Evolutionary conservation across 2,888 invertebrate species (phyloP), one percentile per base, ranked within the genome.

Genomic region (Meta bourneti): DNA sequence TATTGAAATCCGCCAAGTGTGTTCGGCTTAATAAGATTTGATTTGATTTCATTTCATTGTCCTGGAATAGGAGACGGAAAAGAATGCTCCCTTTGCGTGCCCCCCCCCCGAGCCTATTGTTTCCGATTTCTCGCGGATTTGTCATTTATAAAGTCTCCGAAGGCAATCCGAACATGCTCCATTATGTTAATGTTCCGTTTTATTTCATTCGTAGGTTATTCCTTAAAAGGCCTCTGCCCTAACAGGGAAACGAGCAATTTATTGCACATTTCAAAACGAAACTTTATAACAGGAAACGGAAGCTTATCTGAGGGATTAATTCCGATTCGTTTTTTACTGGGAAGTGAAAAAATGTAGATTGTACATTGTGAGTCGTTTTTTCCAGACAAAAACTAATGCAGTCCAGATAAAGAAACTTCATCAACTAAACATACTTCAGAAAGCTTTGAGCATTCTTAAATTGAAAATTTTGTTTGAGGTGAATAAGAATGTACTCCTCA

Each of bases 11-110:
- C 54, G 19, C 77, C 6, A 69, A 69, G 72, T 72, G 87, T 80
- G 78, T 70, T 80, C 52, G 72, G 72, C 52, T 48, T 51, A 77
- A 79, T 79, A 79, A 79, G 79, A 87, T 87, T 52, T 71, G 87
- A 72, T 87, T 87, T 87, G 52, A 87, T 71, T 87, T 71, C 79
- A 72, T 54, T 87, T 79, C 79, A 72, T 54, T 87, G 87, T 77
- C 51, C 20, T 7, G 54, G 61, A 70, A 20, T 49, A 71, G 70
- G 69, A 85, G 61, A 51, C 34, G 69, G 70, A 19, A 84, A 84
- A 84, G 49, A 69, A 51, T 52, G 13, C 49, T 20, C 54, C 51
- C 16, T 54, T 79, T 49, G 48, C 13, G n/a, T 48, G 48, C 49
- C 16, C 16, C n/a, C n/a, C 49, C 34, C 49, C 51, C 49, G 51